phyloP scores from a whole-genome alignment of 1,140 invertebrate species.

The Apis mellifera region Amel_HAv3.1 CM009940.2:3511501-3512000 shows the following conservation, averaged over 20 bases:
- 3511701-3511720: not conserved
- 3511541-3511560: no score
- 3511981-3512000: no score
- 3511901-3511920: no score
- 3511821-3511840: no score
- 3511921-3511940: no score
- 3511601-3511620: not conserved
- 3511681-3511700: not conserved
- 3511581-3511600: not conserved
- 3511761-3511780: no score
- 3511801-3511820: not conserved
- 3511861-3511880: no score
- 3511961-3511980: no score
- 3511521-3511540: no score
- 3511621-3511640: not conserved
- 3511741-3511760: not conserved
- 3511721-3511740: not conserved
- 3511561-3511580: not conserved
- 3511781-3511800: not conserved
- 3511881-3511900: no score
- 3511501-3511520: no score
- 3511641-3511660: not conserved
- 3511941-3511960: no score
- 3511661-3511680: not conserved
- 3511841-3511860: not conserved